These are phyloP conservation scores for Microcebus murinus DNA, from an alignment of 2,113 vertebrate genomes.

Conservation along the genomic window DNA sequence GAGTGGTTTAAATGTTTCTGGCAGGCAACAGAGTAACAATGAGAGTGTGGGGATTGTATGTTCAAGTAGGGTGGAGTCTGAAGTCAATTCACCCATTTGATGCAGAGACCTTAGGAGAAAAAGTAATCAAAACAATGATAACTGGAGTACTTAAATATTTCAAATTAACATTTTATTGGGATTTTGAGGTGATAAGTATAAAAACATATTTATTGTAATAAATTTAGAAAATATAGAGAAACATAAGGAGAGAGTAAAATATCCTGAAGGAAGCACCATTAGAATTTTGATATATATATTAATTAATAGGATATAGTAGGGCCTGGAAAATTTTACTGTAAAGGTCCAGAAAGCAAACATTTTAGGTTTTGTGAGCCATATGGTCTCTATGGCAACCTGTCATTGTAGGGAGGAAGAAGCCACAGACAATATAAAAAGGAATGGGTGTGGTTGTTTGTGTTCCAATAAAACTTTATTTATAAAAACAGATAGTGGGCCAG, in stretches of 20 bases:
- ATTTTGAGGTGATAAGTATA: not conserved
- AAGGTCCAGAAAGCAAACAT: not conserved
- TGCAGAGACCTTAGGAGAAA: not conserved
- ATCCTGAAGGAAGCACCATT: not conserved
- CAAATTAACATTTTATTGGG: not conserved
- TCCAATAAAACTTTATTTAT: constrained; percentile 47
- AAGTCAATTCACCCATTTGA: not conserved
- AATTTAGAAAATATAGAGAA: not conserved
- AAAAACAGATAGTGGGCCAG: not conserved
- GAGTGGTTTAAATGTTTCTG: not conserved
- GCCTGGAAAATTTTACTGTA: not conserved
- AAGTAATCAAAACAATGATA: not conserved
- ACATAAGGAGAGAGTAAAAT: constrained; percentile 14
- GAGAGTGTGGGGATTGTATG: not conserved
- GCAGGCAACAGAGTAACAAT: constrained; percentile 1
- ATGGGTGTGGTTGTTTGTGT: not conserved
- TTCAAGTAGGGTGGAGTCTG: not conserved
- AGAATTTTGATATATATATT: not conserved
- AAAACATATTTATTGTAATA: not conserved
- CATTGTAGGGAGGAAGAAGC: not conserved
- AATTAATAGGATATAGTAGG: not conserved
- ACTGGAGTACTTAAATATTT: not conserved
- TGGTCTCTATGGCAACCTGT: not conserved
- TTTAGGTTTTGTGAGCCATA: not conserved
- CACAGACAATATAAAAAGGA: not conserved